These are phyloP conservation scores for Okapia johnstoni DNA, from an alignment of 2,113 vertebrate genomes.

Conservation along the genomic window DNA sequence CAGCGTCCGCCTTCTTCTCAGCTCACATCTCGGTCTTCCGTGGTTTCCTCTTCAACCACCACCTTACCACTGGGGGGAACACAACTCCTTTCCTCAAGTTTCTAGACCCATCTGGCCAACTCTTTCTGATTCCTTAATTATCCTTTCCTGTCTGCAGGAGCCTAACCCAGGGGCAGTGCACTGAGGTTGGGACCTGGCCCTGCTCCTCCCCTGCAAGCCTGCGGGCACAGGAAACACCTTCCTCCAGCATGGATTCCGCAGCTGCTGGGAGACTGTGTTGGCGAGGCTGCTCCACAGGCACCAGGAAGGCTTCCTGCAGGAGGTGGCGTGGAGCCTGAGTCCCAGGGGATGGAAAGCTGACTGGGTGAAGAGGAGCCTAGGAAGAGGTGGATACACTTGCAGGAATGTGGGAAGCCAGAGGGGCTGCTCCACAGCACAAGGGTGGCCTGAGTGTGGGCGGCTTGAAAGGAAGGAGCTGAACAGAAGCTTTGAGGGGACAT, in stretches of 20 bases:
- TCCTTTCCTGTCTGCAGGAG: accelerated
- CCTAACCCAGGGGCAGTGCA: accelerated
- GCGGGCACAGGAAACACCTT: accelerated
- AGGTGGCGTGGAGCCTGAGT: background rate
- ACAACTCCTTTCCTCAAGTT: accelerated
- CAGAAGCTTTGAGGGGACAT: background rate
- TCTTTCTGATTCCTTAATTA: background rate
- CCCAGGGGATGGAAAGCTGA: background rate
- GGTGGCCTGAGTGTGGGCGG: too few relatives aligned
- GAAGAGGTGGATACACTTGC: too few relatives aligned
- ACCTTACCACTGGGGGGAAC: accelerated
- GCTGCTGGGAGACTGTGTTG: accelerated
- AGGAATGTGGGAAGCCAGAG: background rate
- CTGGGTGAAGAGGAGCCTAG: background rate
- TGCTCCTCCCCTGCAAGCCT: background rate
- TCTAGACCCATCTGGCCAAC: accelerated
- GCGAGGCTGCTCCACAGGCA: accelerated
- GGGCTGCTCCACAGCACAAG: accelerated
- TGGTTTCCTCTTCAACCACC: accelerated
- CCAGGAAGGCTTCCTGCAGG: background rate
- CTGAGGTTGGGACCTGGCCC: too few relatives aligned
- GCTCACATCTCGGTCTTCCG: accelerated
- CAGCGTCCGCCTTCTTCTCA: accelerated
- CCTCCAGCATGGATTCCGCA: background rate
- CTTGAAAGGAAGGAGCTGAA: accelerated